Base-by-base conservation (phyloP, 2,797 vertebrate genomes). In the Chiloscyllium punctatum region DNA sequence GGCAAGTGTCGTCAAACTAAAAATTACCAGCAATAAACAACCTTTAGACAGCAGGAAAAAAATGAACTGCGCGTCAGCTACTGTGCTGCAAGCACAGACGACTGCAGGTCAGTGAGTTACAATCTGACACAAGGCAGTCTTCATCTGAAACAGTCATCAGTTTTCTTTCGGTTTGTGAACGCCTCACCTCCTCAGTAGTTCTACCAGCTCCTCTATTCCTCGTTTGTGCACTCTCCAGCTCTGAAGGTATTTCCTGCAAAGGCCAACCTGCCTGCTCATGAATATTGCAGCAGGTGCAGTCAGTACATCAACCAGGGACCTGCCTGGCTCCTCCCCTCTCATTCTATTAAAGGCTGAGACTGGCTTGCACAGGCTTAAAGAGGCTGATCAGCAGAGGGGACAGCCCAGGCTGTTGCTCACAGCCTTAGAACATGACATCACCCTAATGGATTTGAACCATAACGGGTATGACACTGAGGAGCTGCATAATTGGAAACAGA, bases 221-320 rank as follows among this genome's bases (percentile, higher is more conserved):
- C 21, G 7, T 4, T 0, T 16, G 86, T 92, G 33, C 2, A n/a
- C n/a, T 25, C 8, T 13, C 25, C 51, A 33, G 25, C 27, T 57
- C 53, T 90, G 53, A 62, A 57, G 86, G 53, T 30, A 15, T 33
- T 62, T 51, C n/a, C 18, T 82, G 37, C n/a, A 68, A 16, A 92
- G 90, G 33, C n/a, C 62, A 66, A 21, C 88, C 86, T 13, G 27
- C 3, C 30, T 68, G 90, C 62, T 37, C 62, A 92, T 66, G 57
- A 68, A 92, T 68, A 68, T 66, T 92, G 90, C n/a, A 92, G 33
- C 90, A 68, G 90, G 62, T 68, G n/a, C 62, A 92, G 37, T 92
- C 90, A 68, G 37, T 68, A 92, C 23, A 37, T 92, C 62, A 68
- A 33, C 6, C 27, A 18, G 21, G 62, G 9, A 37, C 6, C 90